Conservation (phyloP, 2,888 invertebrate genomes). For the Omphaloscelis lunosa region DNA sequence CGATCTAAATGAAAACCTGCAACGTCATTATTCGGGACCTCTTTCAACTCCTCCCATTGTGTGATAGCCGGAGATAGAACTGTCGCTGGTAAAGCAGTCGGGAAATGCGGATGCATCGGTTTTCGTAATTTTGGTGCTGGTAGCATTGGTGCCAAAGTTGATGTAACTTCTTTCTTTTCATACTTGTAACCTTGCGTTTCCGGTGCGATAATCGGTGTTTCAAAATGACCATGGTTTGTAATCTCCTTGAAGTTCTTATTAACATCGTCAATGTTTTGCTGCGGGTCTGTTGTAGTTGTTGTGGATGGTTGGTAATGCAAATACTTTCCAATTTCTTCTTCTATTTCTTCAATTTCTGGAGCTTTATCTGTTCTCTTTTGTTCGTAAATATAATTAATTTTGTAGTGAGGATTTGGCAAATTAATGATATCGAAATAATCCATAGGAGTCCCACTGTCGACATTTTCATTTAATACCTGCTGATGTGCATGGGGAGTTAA, state of each 20-base stretch:
- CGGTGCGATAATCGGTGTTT: background rate
- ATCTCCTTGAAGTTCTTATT: slow-evolving; percentile 15
- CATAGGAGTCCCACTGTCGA: slow-evolving; percentile 30
- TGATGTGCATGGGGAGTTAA: slow-evolving; percentile 37
- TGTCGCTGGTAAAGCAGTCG: slow-evolving; percentile 47
- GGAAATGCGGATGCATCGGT: background rate
- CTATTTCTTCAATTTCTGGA: slow-evolving; percentile 73
- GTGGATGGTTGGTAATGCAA: slow-evolving; percentile 64
- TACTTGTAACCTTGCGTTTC: background rate
- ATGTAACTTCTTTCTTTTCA: slow-evolving; percentile 7
- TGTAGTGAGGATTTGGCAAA: slow-evolving; percentile 65
- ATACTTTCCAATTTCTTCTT: slow-evolving; percentile 74
- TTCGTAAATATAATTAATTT: slow-evolving; percentile 73
- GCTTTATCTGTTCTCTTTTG: slow-evolving; percentile 73
- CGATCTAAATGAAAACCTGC: slow-evolving; percentile 26
- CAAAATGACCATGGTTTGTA: background rate
- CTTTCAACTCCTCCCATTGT: slow-evolving; percentile 66
- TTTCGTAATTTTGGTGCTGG: slow-evolving; percentile 5
- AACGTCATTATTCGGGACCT: slow-evolving; percentile 24
- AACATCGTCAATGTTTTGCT: background rate
- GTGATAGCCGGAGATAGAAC: slow-evolving; percentile 62
- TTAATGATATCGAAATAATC: slow-evolving; percentile 63
- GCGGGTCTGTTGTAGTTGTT: slow-evolving; percentile 64
- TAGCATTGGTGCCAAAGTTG: slow-evolving; percentile 23
- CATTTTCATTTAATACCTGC: background rate